Percentiles rank a stretch among this genome's conserved stretches.
These are phyloP conservation scores for Gortyna flavago DNA, from an alignment of 2,888 invertebrate genomes.

Conservation along the genomic window DNA sequence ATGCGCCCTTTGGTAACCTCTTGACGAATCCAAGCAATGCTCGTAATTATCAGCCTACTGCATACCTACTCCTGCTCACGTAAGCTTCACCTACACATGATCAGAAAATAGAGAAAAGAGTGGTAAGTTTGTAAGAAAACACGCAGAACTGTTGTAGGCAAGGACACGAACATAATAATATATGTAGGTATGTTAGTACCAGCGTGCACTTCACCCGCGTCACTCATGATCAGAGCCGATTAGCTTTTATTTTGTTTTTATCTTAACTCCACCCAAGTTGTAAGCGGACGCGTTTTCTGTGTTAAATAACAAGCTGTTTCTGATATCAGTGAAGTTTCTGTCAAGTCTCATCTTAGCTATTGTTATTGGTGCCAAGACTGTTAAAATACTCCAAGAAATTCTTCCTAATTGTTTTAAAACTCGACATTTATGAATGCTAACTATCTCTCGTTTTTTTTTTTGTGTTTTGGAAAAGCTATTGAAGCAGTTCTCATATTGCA, in stretches of 20 bases:
- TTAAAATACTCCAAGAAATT: background rate
- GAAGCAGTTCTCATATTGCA: background rate
- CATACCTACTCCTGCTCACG: background rate
- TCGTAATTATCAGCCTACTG: background rate
- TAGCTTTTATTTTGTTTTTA: slow-evolving; percentile 77
- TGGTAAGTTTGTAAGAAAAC: background rate
- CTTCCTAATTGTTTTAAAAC: background rate
- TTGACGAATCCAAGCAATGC: background rate
- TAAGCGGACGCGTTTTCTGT: slow-evolving; percentile 20
- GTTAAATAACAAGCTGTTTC: background rate
- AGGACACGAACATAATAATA: background rate
- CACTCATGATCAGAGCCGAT: slow-evolving; percentile 75
- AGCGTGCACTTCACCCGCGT: slow-evolving; percentile 66
- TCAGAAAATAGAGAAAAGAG: background rate
- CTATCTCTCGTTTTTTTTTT: background rate
- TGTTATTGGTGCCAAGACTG: background rate
- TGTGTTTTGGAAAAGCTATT: background rate
- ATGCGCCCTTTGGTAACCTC: background rate
- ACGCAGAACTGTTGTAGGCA: background rate
- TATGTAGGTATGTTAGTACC: slow-evolving; percentile 18
- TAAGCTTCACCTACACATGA: background rate
- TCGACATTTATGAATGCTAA: background rate
- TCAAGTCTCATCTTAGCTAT: background rate
- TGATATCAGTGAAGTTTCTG: background rate
- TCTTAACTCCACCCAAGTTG: slow-evolving; percentile 61